phyloP scores from a whole-genome alignment of 2,797 vertebrate genomes.

The Erpetoichthys calabaricus region DNA sequence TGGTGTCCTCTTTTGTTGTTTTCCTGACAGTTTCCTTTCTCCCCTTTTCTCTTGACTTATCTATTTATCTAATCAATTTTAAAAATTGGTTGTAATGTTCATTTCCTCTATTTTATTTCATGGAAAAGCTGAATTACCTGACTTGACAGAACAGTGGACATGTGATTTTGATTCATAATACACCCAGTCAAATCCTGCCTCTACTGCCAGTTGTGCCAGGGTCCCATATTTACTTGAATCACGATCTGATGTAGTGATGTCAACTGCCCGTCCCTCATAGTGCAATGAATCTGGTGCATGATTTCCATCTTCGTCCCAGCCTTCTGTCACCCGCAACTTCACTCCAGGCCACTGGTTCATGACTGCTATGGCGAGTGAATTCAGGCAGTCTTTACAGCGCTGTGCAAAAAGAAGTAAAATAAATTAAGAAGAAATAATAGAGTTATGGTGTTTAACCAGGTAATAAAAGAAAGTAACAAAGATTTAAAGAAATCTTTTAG shows the following conservation, averaged over 20 bases:
- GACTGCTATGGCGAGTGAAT: constrained; percentile 83
- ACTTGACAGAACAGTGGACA: constrained; percentile 90
- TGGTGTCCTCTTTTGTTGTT: no score
- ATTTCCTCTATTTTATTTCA: no score
- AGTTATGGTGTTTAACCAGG: no score
- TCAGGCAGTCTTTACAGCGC: constrained; percentile 90
- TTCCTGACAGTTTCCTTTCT: no score
- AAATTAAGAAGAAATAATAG: neutral
- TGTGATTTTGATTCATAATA: constrained; percentile 93
- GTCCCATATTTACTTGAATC: constrained; percentile 86
- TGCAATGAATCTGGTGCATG: constrained; percentile 83
- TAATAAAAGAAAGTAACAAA: no score
- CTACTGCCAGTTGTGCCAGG: constrained; percentile 84
- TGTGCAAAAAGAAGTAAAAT: constrained; percentile 20
- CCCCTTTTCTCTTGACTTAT: no score
- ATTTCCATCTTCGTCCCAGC: constrained; percentile 95
- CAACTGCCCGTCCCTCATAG: constrained; percentile 89
- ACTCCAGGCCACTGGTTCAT: constrained; percentile 97
- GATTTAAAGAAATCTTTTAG: no score
- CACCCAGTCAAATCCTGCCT: constrained; percentile 97
- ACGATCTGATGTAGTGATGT: constrained; percentile 89
- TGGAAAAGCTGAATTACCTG: constrained; percentile 52
- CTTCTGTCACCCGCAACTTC: constrained; percentile 84
- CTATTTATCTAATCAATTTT: no score
- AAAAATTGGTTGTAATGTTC: no score